Base-by-base conservation (phyloP, 2,113 vertebrate species). In the Bagarius yarrelli region DNA sequence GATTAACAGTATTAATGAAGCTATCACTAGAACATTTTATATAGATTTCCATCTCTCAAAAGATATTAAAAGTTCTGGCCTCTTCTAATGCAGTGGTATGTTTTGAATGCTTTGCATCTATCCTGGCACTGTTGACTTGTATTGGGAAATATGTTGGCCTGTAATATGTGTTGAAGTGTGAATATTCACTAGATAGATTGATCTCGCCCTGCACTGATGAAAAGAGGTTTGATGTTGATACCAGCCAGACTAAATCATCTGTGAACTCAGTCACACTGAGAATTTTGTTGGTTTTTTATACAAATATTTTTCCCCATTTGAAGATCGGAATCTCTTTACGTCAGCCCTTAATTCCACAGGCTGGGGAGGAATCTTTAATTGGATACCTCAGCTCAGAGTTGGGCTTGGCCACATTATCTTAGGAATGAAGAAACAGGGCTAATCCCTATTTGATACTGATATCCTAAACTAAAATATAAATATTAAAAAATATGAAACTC, bases 381-480 rank as follows among this genome's bases (percentile, higher is more conserved):
- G 74, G 63, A 67, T 73, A 53, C 34, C 84, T 85, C 59, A 69
- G 73, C 76, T 57, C 76, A 55, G 63, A 82, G 56, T 52, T 71
- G 34, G 76, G 74, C 81, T 76, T 84, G 66, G 47, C 79, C 52
- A 66, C 27, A 57, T 61, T 79, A 60, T 79, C 79, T 69, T 71
- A 71, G 78, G 84, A 85, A 84, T 78, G 47, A 25, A 44, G 34
- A 70, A 60, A 60, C 47, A 50, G 78, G 56, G n/a, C 79, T 80
- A 85, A 84, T 86, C 84, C 80, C 83, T 0, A 70, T 86, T 66
- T 85, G 87, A 86, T 85, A 61, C 61, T 77, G 77, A 84, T 84
- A 73, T 78, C 80, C 78, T 34, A 83, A 83, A 83, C 61, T 75
- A 57, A 86, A 88, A 85, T 74, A 82, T 40, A 40, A 56, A 69